Base-by-base conservation (phyloP, 2,113 vertebrate genomes). In the Microcebus griseorufus region DNA sequence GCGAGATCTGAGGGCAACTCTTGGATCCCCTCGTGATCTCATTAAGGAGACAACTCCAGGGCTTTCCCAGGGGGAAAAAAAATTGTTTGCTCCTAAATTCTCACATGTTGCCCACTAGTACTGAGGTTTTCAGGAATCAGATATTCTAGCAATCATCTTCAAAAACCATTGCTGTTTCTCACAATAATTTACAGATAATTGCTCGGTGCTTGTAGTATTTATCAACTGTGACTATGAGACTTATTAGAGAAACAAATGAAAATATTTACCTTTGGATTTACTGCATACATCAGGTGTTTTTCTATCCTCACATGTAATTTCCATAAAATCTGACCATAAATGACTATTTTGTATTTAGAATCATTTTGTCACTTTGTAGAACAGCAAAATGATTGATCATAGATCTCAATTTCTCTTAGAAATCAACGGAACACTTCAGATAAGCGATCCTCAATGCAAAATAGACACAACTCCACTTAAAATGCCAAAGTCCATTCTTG, bases 371-470 rank as follows among this genome's bases (percentile, higher is more conserved):
- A 34, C 23, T 32, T 25, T 53, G 22, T 65, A 53, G 5, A 29
- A 23, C 2, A 12, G 22, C 29, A 86, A 90, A 97, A 88, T 39
- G 6, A 97, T 95, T 53, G 55, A 42, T 79, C 34, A 88, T 3
- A 9, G 27, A 90, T 96, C 70, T 80, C 39, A 79, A 22, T 37
- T 87, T 86, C 67, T 95, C 76, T 78, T 23, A 87, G 79, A 64
- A 96, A 90, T 67, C 32, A 27, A 2, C 14, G 16, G 64, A 73
- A 72, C 45, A 79, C 48, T 94, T 88, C 69, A 97, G 45, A 75
- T 42, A 95, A 81, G 17, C 58, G 65, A 48, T 23, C 9, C 4
- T 78, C 81, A n/a, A 3, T 29, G 18, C 45, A 85, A 85, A 81
- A 73, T 5, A 81, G 29, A 64, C 13, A 94, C 18, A 22, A 9